A percentile compares a stretch with the other conserved stretches of the same genome.
phyloP scores from a whole-genome alignment of 2,888 invertebrate species.

The Abrostola triplasia region DNA sequence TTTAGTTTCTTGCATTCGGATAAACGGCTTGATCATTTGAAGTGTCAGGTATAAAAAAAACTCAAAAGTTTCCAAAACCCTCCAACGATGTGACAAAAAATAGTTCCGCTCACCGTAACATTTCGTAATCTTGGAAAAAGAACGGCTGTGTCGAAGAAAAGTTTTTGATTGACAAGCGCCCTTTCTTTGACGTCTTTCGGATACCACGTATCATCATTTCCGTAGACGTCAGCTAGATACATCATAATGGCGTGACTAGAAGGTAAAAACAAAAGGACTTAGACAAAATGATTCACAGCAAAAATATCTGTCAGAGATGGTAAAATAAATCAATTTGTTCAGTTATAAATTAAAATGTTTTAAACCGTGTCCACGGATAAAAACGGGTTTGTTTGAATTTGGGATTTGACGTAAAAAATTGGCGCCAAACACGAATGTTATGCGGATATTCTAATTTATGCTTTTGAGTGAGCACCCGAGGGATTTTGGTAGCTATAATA shows the following conservation, averaged over 20 bases:
- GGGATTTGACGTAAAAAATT: slow-evolving; percentile 30
- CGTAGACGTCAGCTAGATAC: slow-evolving; percentile 87
- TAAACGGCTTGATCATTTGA: too few species aligned
- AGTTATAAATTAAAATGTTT: slow-evolving; percentile 33
- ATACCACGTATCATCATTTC: slow-evolving; percentile 85
- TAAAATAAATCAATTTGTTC: slow-evolving; percentile 32
- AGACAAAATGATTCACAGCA: slow-evolving; percentile 22
- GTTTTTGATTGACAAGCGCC: slow-evolving; percentile 85
- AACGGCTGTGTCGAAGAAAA: slow-evolving; percentile 85
- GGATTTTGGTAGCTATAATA: slow-evolving; percentile 2
- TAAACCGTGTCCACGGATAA: slow-evolving; percentile 23
- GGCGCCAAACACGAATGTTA: slow-evolving; percentile 5
- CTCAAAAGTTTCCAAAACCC: too few species aligned
- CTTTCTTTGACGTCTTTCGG: slow-evolving; percentile 86
- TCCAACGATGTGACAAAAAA: background rate
- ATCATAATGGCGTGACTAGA: slow-evolving; percentile 84
- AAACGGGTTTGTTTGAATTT: slow-evolving; percentile 25
- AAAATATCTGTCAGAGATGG: slow-evolving; percentile 21
- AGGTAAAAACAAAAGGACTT: slow-evolving; percentile 38
- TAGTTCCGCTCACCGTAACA: slow-evolving; percentile 74
- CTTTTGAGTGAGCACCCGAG: slow-evolving; percentile 1
- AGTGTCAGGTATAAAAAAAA: too few species aligned
- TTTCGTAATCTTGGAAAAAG: slow-evolving; percentile 79
- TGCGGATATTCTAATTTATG: slow-evolving; percentile 6
- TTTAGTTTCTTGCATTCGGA: too few species aligned